Evolutionary conservation across 1,140 invertebrate genomes (phyloP), one percentile per base, ranked within the genome.

Genomic region (Pseudoatta argentina): DNA sequence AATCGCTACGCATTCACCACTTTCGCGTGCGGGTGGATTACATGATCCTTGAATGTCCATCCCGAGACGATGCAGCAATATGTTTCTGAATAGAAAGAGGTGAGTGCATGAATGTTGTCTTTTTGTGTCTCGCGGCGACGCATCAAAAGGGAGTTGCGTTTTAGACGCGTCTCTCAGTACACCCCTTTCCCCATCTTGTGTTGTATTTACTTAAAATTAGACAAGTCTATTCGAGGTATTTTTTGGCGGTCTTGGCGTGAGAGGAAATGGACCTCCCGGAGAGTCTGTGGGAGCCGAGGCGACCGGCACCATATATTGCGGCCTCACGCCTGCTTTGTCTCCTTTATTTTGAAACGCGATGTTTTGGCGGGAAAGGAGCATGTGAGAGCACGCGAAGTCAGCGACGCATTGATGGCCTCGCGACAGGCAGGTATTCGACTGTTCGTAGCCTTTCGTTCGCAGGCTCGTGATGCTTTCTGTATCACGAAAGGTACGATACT

Each of bases 41-140:
- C 63, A 2, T 51, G 30, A 39, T n/a, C 2, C 18, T 67, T 39
- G 39, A 48, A 24, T 59, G 53, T 48, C 53, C 63, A 12, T 18
- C 34, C 48, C 14, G 18, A 59, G 69, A 91, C 10, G 12, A 91
- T 91, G 90, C 85, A 59, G 16, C 89, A 86, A 85, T 53, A 91
- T 91, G 90, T 39, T 34, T 27, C 59, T 81, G 27, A 21, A 2
- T 63, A 48, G 12, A 61, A 77, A 79, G 57, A 88, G 79, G 90
- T 91, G 48, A 91, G 89, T 89, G 12, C 34, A 21, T n/a, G 39
- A 44, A 6, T 16, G 7, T 79, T 10, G 48, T 5, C 64, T 24
- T 30, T 30, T 16, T 63, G 1, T 8, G 21, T 61, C 27, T 61
- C 27, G 2, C 18, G 14, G n/a, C 48, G 18, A 21, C 6, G 5